phyloP scores from a whole-genome alignment of 2,797 vertebrate genomes.

The Cossypha dichroa region DNA sequence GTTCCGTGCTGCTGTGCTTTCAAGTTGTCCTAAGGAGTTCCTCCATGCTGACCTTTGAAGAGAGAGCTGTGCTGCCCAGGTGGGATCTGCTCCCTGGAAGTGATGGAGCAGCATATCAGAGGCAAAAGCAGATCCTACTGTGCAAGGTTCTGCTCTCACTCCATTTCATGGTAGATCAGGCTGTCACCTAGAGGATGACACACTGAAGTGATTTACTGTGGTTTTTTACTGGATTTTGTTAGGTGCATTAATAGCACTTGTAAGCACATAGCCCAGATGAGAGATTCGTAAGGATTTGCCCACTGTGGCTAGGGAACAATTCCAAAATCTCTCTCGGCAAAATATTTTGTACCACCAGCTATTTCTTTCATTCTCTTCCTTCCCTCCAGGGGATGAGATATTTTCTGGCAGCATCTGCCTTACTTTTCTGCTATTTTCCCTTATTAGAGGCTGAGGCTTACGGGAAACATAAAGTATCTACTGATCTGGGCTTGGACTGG shows the following conservation, averaged over 20 bases:
- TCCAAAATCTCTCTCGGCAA: constrained; percentile 1
- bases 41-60: constrained; percentile 42
- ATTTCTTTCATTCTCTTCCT: not conserved
- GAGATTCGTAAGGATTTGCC: not conserved
- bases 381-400: not conserved
- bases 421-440: not conserved
- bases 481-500: not conserved
- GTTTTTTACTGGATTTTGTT: not conserved
- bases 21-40: constrained; percentile 32
- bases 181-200: not conserved
- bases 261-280: not conserved
- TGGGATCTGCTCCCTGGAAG: constrained; percentile 16
- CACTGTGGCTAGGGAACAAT: not conserved
- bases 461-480: not conserved
- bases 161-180: not conserved
- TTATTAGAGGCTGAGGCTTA: not conserved
- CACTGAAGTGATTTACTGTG: not conserved
- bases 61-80: not conserved
- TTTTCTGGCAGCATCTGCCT: constrained; percentile 13
- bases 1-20: not conserved
- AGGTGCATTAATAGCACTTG: not conserved
- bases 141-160: not conserved
- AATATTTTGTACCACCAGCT: not conserved
- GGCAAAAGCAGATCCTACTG: not conserved
- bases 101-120: not conserved